phyloP scores from a whole-genome alignment of 1,140 invertebrate species.

The Drosophila varians region DNA sequence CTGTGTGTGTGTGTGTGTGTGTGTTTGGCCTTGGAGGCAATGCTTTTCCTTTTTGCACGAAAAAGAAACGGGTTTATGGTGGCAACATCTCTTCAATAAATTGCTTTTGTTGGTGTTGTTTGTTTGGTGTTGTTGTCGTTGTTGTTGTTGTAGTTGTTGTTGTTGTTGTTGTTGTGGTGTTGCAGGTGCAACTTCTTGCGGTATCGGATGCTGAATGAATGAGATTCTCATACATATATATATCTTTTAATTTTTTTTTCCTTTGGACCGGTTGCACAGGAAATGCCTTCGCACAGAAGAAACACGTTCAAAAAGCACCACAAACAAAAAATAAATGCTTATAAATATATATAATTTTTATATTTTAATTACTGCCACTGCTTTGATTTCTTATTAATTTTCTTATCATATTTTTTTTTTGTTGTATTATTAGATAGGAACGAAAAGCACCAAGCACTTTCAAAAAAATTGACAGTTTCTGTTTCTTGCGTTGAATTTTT shows the following conservation, averaged over 20 bases:
- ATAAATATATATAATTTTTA: constrained; percentile 14
- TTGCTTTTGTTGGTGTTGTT: background rate
- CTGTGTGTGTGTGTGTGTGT: constrained; percentile 8
- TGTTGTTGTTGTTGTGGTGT: constrained; percentile 11
- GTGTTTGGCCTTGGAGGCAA: constrained; percentile 30
- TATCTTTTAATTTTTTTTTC: constrained; percentile 5
- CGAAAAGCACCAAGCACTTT: constrained; percentile 1
- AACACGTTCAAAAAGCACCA: constrained; percentile 13
- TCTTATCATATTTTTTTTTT: background rate
- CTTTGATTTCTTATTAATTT: background rate
- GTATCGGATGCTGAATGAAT: constrained; percentile 43
- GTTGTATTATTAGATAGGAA: no score
- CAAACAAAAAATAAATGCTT: constrained; percentile 39
- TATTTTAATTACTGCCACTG: constrained; percentile 14
- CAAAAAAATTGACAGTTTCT: background rate
- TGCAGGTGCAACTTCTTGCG: constrained; percentile 62
- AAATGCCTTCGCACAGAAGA: constrained; percentile 20
- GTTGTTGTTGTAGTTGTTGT: background rate
- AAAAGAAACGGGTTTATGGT: constrained; percentile 35
- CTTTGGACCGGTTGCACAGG: constrained; percentile 62
- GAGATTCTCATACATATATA: constrained; percentile 14
- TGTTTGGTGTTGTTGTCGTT: constrained; percentile 28
- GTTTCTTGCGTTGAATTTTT: background rate
- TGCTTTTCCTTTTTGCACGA: constrained; percentile 1
- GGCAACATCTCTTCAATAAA: constrained; percentile 21